A percentile compares a stretch with the other conserved stretches of the same genome.
phyloP scores from a whole-genome alignment of 2,797 vertebrate genomes.

The Anisognathus igniventris region DNA sequence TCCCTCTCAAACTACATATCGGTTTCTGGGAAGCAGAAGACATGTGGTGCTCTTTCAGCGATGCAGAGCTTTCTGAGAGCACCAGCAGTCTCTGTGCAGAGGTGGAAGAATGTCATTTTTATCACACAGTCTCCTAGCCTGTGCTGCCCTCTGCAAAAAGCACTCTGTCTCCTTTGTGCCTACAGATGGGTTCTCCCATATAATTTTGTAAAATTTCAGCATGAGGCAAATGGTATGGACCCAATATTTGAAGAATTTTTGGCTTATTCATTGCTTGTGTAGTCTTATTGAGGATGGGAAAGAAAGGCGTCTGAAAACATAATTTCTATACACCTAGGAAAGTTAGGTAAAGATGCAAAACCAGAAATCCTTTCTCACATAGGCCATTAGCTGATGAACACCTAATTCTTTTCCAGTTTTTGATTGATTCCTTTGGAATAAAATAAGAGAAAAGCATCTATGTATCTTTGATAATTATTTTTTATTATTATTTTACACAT shows the following conservation, averaged over 20 bases:
- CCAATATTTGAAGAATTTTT: neutral
- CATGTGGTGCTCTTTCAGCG: neutral
- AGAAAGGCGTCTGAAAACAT: neutral
- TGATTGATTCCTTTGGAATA: neutral
- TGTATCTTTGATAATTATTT: neutral
- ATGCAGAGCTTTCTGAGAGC: neutral
- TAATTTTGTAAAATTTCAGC: neutral
- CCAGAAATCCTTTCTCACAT: neutral
- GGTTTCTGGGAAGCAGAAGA: neutral
- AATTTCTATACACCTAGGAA: neutral
- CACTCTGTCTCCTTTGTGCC: neutral
- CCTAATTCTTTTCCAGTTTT: neutral
- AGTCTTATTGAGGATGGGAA: neutral
- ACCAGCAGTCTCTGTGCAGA: neutral
- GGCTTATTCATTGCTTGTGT: neutral
- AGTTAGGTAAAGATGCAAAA: neutral
- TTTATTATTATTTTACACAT: slow-evolving; percentile 18
- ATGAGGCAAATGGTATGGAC: neutral
- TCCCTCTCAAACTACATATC: neutral
- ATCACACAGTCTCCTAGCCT: neutral
- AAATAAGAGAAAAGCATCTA: slow-evolving; percentile 9
- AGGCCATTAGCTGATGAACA: neutral
- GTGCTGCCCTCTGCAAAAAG: neutral
- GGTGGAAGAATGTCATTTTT: fast-evolving
- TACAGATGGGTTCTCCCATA: neutral